Base-by-base conservation (phyloP, 2,888 invertebrate species). In the Scrobipalpa costella region DNA sequence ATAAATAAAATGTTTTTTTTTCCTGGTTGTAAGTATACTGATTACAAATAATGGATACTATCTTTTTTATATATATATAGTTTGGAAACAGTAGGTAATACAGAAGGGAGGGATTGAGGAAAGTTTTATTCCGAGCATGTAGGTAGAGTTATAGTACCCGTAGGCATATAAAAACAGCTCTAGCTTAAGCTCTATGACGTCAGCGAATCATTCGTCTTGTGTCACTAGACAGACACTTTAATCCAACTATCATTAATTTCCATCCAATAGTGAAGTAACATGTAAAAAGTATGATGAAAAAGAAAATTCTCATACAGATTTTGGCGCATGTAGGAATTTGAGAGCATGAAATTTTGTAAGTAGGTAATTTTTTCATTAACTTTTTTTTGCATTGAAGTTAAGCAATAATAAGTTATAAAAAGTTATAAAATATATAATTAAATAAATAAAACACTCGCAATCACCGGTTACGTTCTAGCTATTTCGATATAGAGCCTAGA, bases 121-220 rank as follows among this genome's bases (percentile, higher is more conserved):
- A 15, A 3, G 5, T 13, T 11, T 44, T n/a, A n/a, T 11, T 40
- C 11, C 2, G 40, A 40, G 3, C 3, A 13, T 40, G 40, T 40
- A 38, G 38, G 38, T 38, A 40, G 13, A 40, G 13, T 27, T 27
- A n/a, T n/a, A n/a, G n/a, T n/a, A n/a, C n/a, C n/a, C n/a, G 15
- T n/a, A 15, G 9, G 66, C 33, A 58, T 3, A 15, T 7, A n/a
- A 44, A 49, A 19, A 49, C 17, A 19, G 9, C 19, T 19, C 19
- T 19, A 19, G 49, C 8, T 21, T 49, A 19, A 49, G 27, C 15
- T 58, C 57, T 17, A 38, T 38, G 34, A 38, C 19, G 33, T 57
- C 58, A 1, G 40, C 13, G 58, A 58, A 58, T 58, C 38, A 40
- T 40, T 62, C 62, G 64, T 55, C 57, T 64, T 38, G n/a, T 36